A percentile compares a stretch with the other conserved stretches of the same genome.
phyloP scores from a whole-genome alignment of 2,113 vertebrate species.

The Acanthisitta chloris region DNA sequence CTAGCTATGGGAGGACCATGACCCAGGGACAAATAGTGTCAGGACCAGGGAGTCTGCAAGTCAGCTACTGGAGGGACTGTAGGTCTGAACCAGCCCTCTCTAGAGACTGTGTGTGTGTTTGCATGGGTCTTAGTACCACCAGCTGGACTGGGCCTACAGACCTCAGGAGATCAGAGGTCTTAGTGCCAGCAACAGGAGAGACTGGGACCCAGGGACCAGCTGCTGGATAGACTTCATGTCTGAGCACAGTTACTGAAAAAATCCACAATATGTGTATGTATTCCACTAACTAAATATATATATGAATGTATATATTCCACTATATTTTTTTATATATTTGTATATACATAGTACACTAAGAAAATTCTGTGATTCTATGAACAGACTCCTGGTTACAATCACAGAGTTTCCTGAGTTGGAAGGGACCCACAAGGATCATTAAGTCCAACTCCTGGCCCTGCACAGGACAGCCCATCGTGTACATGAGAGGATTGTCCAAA shows the following conservation, averaged over 20 bases:
- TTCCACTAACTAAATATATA: neutral
- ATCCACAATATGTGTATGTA: neutral
- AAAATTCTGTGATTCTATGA: too few relatives aligned
- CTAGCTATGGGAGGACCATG: neutral
- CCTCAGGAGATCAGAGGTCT: neutral
- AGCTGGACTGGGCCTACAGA: neutral
- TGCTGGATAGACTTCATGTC: neutral
- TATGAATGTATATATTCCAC: neutral
- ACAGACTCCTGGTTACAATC: neutral
- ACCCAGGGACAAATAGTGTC: neutral
- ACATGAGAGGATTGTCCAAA: rapidly evolving
- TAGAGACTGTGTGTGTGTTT: too few relatives aligned
- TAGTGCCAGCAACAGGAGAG: neutral
- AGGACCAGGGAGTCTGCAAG: neutral
- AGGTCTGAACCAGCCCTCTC: too few relatives aligned
- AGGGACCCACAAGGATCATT: neutral
- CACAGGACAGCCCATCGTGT: neutral
- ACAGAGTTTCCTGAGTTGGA: neutral
- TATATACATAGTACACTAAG: rapidly evolving
- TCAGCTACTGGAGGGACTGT: rapidly evolving
- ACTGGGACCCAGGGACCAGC: neutral
- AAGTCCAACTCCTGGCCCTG: neutral
- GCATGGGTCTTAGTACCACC: neutral
- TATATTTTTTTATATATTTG: neutral
- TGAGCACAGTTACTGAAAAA: neutral